Conservation (phyloP, 2,113 vertebrate species). For the Leptosomus discolor region DNA sequence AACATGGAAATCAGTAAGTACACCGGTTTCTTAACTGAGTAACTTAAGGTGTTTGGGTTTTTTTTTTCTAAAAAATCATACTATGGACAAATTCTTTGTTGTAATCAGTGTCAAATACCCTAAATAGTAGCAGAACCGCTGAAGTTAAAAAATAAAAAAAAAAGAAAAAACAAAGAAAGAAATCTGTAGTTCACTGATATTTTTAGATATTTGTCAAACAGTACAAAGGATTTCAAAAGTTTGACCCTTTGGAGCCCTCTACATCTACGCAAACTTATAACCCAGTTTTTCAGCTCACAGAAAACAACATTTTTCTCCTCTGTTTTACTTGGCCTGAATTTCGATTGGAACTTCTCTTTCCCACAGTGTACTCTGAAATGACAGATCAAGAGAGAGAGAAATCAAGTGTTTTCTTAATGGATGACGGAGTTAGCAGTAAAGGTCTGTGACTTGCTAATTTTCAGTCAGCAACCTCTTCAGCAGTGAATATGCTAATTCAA, state of each 20-base stretch:
- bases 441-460: conserved; percentile 26
- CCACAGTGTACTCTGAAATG: conserved; percentile 70
- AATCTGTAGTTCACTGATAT: conserved; percentile 43
- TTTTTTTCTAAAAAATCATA: neutral
- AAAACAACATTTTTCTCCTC: conserved; percentile 66
- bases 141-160: neutral
- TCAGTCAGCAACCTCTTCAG: neutral
- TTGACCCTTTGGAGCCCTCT: conserved; percentile 60
- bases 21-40: neutral
- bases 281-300: conserved; percentile 69
- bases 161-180: neutral
- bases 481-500: neutral
- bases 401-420: conserved; percentile 34
- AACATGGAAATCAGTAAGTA: neutral
- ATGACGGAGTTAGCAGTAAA: conserved; percentile 26
- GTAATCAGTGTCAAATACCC: conserved; percentile 23
- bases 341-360: conserved; percentile 72
- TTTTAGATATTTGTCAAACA: conserved; percentile 68
- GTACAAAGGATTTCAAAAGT: conserved; percentile 50
- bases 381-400: conserved; percentile 12
- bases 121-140: neutral
- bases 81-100: neutral
- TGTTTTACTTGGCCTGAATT: conserved; percentile 75
- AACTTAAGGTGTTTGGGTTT: neutral
- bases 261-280: conserved; percentile 66